Evolutionary conservation across 2,888 invertebrate species (phyloP), one percentile per base, ranked within the genome.

Genomic region (Papilio gigon): DNA sequence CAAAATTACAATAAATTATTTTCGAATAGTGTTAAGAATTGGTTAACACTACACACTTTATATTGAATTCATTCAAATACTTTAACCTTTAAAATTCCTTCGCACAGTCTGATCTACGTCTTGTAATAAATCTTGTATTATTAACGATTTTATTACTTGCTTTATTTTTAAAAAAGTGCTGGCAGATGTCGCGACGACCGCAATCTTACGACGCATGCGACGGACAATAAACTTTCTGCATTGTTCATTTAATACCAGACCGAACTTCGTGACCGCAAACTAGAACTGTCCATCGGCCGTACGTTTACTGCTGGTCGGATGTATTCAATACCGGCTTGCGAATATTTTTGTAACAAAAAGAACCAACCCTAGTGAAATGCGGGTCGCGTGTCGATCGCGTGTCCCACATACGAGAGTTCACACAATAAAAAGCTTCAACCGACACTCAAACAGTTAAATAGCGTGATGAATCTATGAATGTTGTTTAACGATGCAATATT

Each of bases 321-420:
- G 75, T 75, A 73, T 71, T 71, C 73, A 71, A 75, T 75, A 78
- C 78, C 75, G 77, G 35, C 82, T 85, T 80, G 86, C 87, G 76
- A 87, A 87, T 82, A 77, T 76, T 78, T 77, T 78, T 76, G 74
- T 74, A 75, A 71, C 75, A 73, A 80, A 80, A 80, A 79, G 81
- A 83, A 80, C 79, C 72, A 67, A 77, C 83, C 82, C 80, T 70
- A 71, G 60, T 65, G n/a, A 53, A 53, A 90, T 90, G 90, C 90
- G 90, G 91, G 90, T 89, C 91, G 88, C 85, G 90, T 91, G 91
- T 76, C 68, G 42, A 42, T 80, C 90, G 87, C 90, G 90, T 91
- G 91, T 87, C 89, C 88, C 89, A 80, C 86, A 90, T 91, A 80
- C 78, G 79, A 85, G 82, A 89, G 88, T 89, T 88, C 58, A 80